phyloP scores from a whole-genome alignment of 2,113 vertebrate genomes.

The Xerus inauris region DNA sequence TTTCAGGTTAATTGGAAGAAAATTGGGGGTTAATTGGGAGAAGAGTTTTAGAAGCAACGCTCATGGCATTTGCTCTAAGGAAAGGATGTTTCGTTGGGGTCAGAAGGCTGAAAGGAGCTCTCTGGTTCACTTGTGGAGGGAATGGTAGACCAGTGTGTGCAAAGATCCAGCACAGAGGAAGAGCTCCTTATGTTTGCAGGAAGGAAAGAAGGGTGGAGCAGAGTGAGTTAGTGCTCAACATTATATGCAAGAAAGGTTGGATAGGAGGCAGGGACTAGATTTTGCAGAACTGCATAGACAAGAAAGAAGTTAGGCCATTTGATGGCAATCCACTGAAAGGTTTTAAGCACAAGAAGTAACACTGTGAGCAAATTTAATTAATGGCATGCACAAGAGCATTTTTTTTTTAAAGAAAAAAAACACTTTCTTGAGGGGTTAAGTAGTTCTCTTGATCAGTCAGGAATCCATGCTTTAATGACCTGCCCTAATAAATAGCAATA shows the following conservation, averaged over 20 bases:
- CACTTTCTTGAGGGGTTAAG: not conserved
- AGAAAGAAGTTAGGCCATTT: not conserved
- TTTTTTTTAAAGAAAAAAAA: not conserved
- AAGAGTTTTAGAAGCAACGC: not conserved
- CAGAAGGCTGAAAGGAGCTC: not conserved
- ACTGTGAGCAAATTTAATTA: constrained; percentile 9
- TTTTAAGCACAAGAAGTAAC: not conserved
- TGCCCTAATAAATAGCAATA: not conserved
- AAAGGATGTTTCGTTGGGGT: not conserved
- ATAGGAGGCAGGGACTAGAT: not conserved
- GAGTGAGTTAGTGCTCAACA: not conserved
- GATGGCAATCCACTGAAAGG: fast-evolving
- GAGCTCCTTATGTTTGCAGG: not conserved
- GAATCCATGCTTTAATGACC: not conserved
- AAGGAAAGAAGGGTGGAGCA: not conserved
- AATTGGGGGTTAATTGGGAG: not conserved
- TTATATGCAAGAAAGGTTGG: not conserved
- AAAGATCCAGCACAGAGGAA: not conserved
- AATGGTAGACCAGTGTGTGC: not conserved
- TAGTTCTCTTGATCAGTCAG: not conserved
- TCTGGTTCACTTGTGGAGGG: not conserved
- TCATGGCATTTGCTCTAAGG: not conserved
- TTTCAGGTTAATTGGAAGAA: not conserved
- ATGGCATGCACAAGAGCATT: not conserved
- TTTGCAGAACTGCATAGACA: not conserved